These are phyloP conservation scores for Phalanger gymnotis DNA, from an alignment of 2,797 vertebrate genomes.

Conservation along the genomic window DNA sequence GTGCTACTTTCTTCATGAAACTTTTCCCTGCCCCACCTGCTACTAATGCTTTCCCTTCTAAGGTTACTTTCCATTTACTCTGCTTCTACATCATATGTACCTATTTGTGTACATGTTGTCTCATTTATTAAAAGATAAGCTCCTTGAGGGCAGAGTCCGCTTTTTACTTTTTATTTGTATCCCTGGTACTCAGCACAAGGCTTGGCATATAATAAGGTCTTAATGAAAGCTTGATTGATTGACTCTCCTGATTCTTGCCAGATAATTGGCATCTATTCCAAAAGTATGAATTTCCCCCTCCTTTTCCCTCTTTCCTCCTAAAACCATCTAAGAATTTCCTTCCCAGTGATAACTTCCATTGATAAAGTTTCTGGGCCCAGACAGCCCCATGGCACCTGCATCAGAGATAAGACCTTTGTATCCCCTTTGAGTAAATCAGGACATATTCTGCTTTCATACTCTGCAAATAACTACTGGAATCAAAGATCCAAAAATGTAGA, in stretches of 20 bases:
- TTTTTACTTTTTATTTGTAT: background rate
- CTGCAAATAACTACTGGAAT: background rate
- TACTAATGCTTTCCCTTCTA: background rate
- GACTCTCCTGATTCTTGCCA: background rate
- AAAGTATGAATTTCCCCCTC: background rate
- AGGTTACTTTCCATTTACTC: background rate
- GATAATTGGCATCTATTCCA: background rate
- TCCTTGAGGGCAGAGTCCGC: background rate
- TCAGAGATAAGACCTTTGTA: background rate
- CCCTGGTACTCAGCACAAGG: background rate
- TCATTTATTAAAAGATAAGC: background rate
- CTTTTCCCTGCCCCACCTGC: background rate
- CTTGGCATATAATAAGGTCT: background rate
- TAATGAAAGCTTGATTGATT: background rate
- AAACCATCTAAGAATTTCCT: background rate
- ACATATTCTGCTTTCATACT: background rate
- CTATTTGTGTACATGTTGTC: background rate
- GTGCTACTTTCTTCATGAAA: background rate
- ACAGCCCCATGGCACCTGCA: background rate
- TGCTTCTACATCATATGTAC: background rate
- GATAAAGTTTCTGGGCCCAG: background rate
- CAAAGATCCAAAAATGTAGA: background rate
- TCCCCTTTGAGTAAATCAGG: background rate
- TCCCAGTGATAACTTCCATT: background rate
- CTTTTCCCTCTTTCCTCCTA: background rate